phyloP scores from a whole-genome alignment of 2,888 invertebrate genomes.

The Harpagoxenus sublaevis region DNA sequence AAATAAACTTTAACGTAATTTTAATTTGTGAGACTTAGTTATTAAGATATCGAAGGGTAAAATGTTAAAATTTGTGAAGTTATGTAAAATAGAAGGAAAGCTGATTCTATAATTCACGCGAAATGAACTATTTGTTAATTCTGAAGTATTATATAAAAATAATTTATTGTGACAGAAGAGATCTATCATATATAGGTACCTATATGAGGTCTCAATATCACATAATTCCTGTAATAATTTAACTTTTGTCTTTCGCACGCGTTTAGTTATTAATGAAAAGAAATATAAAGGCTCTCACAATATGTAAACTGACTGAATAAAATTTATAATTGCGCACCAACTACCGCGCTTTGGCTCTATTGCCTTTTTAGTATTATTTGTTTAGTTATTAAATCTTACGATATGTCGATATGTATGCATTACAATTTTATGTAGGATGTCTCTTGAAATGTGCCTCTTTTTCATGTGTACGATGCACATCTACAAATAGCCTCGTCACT shows the following conservation, averaged over 20 bases:
- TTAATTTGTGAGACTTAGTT: not conserved
- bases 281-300: too few relatives aligned
- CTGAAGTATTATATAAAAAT: not conserved
- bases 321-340: too few relatives aligned
- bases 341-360: too few relatives aligned
- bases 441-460: conserved; percentile 26
- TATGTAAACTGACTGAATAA: too few relatives aligned
- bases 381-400: not conserved
- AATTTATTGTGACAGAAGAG: not conserved
- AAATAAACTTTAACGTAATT: not conserved
- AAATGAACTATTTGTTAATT: not conserved
- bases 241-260: not conserved
- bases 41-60: not conserved
- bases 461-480: conserved; percentile 34
- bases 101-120: not conserved
- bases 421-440: not conserved
- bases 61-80: not conserved
- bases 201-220: not conserved
- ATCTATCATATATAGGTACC: not conserved
- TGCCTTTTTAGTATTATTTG: too few relatives aligned
- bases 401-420: not conserved
- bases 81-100: not conserved
- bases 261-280: not conserved
- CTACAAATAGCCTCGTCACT: conserved; percentile 68
- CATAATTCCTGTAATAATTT: not conserved